Evolutionary conservation across 2,888 invertebrate species (phyloP), one percentile per base, ranked within the genome.

Genomic region (Dicyrtomina minuta): DNA sequence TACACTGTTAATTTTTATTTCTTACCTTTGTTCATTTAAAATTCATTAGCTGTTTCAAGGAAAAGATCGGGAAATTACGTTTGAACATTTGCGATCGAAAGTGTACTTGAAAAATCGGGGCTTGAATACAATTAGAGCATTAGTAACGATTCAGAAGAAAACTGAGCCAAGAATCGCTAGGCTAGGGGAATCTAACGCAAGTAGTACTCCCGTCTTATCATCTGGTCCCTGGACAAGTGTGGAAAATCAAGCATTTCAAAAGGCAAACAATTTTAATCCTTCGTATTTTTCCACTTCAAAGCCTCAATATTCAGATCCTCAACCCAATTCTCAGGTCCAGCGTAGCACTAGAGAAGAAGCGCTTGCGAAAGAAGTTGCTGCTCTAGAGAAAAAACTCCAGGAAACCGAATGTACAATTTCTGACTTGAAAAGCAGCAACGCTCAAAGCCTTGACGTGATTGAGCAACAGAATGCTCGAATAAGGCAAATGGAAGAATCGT

Each of bases 31-130:
- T n/a, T n/a, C n/a, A n/a, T n/a, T n/a, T 33, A 33, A 60, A 56
- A 6, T 46, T 17, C 12, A 15, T 46, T 27, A 56, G 17, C 22
- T 27, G 10, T 22, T 66, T 6, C 26, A 53, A 41, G 39, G 41
- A 13, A n/a, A 24, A 12, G 26, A 44, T 44, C 60, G 60, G 13
- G 72, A 72, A 51, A 62, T 72, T 15, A 56, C 68, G 4, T 72
- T 70, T 58, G 70, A 70, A 44, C 72, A 72, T 41, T 41, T 72
- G 4, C 44, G 70, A 33, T 65, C 68, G 49, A 59, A 60, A n/a
- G 68, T 66, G 13, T 72, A 68, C 27, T 46, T 67, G 24, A 46
- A 55, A 41, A 70, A 53, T 17, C 22, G 46, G 44, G 44, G 39
- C 39, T 13, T 46, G n/a, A 49, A 13, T 17, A 64, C 49, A 20